Base-by-base conservation (phyloP, 2,888 invertebrate genomes). In the Corythucha ciliata region DNA sequence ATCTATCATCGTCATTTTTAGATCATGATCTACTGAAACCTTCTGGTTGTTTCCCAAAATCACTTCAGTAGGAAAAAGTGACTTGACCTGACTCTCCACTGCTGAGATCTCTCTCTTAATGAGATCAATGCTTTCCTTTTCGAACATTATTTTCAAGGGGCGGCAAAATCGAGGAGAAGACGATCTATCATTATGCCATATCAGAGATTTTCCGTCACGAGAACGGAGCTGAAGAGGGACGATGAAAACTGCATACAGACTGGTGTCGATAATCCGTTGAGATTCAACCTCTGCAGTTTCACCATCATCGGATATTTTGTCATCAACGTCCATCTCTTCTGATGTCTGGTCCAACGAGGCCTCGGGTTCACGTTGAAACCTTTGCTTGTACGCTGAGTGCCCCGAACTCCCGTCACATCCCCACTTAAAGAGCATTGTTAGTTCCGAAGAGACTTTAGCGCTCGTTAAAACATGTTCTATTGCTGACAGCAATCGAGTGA, bases 11-110 rank as follows among this genome's bases (percentile, higher is more conserved):
- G 7, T n/a, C 36, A 36, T n/a, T 7, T 36, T 36, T 18, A 36
- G 16, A n/a, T 36, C 36, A 36, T 36, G 36, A 14, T n/a, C n/a
- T 36, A 36, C 36, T 36, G n/a, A 14, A n/a, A 36, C 36, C 36
- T 8, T 36, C n/a, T 14, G 14, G 16, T 36, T 36, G 36, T 36
- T 36, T 36, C 16, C 36, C n/a, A 36, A 18, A 18, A 18, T 36
- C 16, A 36, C 16, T n/a, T n/a, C 16, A n/a, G 36, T 36, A 7
- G 36, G 14, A 36, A 18, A 8, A n/a, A 36, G 14, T 36, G n/a
- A n/a, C 36, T 36, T 36, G 14, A 14, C 36, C 16, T 36, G 36
- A 18, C 14, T 18, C 36, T 36, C 36, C n/a, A n/a, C 14, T 36
- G 36, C n/a, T n/a, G n/a, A n/a, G n/a, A 36, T 36, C 16, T 41